Evolutionary conservation across 2,113 vertebrate genomes (phyloP), one percentile per base, ranked within the genome.

Genomic region (Xenopus laevis): DNA sequence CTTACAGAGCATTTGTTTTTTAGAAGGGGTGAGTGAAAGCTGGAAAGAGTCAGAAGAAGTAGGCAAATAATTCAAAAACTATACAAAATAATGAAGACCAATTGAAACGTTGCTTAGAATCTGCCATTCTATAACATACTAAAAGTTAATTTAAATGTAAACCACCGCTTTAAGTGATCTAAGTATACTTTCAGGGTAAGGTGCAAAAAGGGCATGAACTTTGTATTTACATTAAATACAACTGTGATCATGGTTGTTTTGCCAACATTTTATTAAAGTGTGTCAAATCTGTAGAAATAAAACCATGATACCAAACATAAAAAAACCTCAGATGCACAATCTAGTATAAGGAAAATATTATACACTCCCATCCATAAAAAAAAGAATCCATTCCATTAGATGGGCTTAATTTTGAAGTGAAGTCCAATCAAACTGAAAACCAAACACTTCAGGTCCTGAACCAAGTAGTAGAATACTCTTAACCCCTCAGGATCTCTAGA

Each of bases 341-440:
- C 62, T 74, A 67, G 67, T 78, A 82, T 71, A 10, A 65, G 64
- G 17, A 57, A 84, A 77, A 74, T 70, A 78, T 81, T 87, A 81
- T 21, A 40, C 46, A 44, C 66, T 11, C 52, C 1, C 45, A 27
- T 47, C 65, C n/a, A 62, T 79, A 87, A 89, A 87, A 62, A 73
- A 57, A 68, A 71, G n/a, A 33, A 58, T 44, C 23, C 33, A 40
- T 40, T 40, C 33, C 33, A 40, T 40, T 96, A 99, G 88, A 99
- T 99, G 23, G 97, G 97, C 84, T 99, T 99, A 86, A 99, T 99
- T 87, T 99, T 99, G 89, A 99, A 99, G 80, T 99, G 97, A 62
- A 98, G 92, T 69, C 97, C 96, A 57, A 98, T 99, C 80, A 99
- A 95, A 89, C 97, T 98, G 92, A 99, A 99, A 79, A 99, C 97